phyloP scores from a whole-genome alignment of 2,113 vertebrate genomes.

The Euleptes europaea region DNA sequence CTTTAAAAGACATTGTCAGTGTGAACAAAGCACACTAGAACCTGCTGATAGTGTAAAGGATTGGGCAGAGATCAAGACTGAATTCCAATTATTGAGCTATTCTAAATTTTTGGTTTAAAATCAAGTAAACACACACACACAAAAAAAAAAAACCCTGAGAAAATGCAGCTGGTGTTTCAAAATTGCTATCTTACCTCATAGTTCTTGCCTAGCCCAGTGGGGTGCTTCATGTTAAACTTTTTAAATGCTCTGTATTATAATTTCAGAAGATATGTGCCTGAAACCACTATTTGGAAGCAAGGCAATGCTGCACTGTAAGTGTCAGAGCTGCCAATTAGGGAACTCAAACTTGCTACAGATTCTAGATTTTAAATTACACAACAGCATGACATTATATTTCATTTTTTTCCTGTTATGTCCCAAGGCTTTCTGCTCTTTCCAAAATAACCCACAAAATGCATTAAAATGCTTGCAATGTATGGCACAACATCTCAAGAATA shows the following conservation, averaged over 20 bases:
- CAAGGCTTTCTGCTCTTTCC: conserved; percentile 18
- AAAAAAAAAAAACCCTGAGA: neutral
- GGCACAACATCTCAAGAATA: conserved; percentile 30
- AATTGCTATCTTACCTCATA: neutral
- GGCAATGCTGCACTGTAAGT: neutral
- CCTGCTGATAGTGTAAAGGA: neutral
- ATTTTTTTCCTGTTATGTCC: neutral
- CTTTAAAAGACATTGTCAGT: too few species aligned
- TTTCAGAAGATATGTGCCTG: conserved; percentile 5
- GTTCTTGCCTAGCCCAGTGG: neutral
- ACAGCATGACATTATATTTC: conserved; percentile 30
- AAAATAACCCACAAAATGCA: neutral
- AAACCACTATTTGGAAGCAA: conserved; percentile 17
- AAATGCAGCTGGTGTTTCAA: neutral
- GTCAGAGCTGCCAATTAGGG: conserved; percentile 28
- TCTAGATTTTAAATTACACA: conserved; percentile 43
- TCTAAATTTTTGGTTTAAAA: neutral
- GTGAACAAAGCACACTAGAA: too few species aligned
- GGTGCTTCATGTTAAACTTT: conserved; percentile 25
- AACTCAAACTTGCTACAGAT: conserved; percentile 1
- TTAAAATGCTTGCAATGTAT: conserved; percentile 22
- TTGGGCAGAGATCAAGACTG: neutral
- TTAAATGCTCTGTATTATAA: conserved; percentile 13
- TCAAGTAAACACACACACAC: too few species aligned
- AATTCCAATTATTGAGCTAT: neutral